These are phyloP conservation scores for Cardinalis cardinalis DNA, from an alignment of 2,113 vertebrate species.

Conservation along the genomic window DNA sequence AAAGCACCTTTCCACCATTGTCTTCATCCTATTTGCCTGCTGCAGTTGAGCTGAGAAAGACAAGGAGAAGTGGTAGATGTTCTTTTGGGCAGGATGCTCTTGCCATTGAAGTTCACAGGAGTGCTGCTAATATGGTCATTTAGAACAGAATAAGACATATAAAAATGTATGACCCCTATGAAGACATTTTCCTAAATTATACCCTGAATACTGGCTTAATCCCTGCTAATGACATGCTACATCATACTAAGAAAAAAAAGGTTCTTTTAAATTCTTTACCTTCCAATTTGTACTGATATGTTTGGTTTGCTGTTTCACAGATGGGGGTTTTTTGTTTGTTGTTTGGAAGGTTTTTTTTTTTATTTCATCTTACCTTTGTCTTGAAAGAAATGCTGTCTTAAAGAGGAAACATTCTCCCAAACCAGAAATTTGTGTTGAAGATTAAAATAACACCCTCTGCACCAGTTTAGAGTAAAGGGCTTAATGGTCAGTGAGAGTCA, in stretches of 20 bases:
- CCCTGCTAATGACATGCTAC: not conserved
- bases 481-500: not conserved
- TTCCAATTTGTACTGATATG: not conserved
- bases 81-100: not conserved
- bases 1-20: not conserved
- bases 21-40: not conserved
- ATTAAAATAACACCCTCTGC: not conserved
- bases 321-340: not conserved
- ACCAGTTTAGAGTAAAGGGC: not conserved
- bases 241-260: not conserved
- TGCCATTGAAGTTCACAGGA: not conserved
- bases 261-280: not conserved
- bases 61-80: not conserved
- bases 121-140: not conserved
- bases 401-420: not conserved
- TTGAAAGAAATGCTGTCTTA: not conserved
- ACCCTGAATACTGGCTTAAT: not conserved
- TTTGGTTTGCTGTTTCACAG: not conserved
- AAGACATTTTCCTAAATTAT: not conserved
- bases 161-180: not conserved
- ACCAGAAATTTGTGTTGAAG: not conserved
- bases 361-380: not conserved
- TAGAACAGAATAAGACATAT: not conserved
- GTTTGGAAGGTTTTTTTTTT: rapidly evolving
- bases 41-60: not conserved